Base-by-base conservation (phyloP, 2,113 vertebrate genomes). In the Cavia porcellus region DNA sequence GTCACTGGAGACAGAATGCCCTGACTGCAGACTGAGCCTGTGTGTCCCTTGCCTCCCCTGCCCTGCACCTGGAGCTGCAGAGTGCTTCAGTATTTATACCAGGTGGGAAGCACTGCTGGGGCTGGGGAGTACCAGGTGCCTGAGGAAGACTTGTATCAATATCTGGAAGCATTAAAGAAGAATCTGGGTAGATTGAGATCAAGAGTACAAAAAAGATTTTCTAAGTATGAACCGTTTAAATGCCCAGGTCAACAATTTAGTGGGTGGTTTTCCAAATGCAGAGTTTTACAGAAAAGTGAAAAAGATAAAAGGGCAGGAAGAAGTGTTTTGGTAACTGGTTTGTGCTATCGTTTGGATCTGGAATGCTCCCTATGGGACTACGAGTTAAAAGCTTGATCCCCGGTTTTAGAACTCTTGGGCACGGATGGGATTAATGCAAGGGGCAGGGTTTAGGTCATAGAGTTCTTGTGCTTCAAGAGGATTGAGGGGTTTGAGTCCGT, bases 1-100 rank as follows among this genome's bases (percentile, higher is more conserved):
- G 32, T 50, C 10, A n/a, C 32, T 22, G 47, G 32, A 55, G 32
- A 55, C 5, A 19, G 79, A 22, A n/a, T 57, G 12, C 38, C 13
- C 17, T 5, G 50, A 38, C 45, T 28, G 24, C 28, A 77, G 32
- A 62, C 19, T 11, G 70, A 35, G 1, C n/a, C 17, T 8, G 64
- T 4, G 30, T 61, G 20, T 28, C 35, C 52, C 6, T 55, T 2
- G n/a, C 52, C 52, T 4, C 19, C 0, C 7, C 12, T 4, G 3
- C 25, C 28, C 38, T 35, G 6, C 42, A 17, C 10, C 5, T 1
- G 14, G 1, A 4, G 9, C 28, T 66, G 15, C 50, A 12, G 86
- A 42, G n/a, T 28, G 45, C 38, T 75, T 38, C 57, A 8, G 75
- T 17, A 0, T 32, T n/a, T 28, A 62, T 14, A 19, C 1, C 12